Evolutionary conservation across 2,113 vertebrate species (phyloP), one percentile per base, ranked within the genome.

Genomic region (Alexandromys fortis): DNA sequence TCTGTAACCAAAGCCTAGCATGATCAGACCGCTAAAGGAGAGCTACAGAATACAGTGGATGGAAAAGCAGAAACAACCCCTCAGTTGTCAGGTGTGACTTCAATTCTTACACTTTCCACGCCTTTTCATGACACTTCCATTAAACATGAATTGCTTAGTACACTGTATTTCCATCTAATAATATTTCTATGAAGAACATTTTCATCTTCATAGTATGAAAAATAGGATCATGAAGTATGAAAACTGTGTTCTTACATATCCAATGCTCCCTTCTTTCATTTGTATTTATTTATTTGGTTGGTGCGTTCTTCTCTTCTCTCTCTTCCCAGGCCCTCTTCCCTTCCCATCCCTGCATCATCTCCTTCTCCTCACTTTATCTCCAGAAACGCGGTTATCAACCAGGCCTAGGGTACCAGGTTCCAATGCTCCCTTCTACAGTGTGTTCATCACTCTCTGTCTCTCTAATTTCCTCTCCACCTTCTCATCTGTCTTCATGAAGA

Each of bases 401-500:
- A 72, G 70, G 35, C 70, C 21, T 38, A 19, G 35, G 8, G 9
- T 72, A 72, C 3, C 70, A 72, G 19, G 8, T 72, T 14, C 30
- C 73, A 73, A 14, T 89, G 55, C 10, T 58, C 45, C 88, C 21
- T 30, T 87, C 83, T 78, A 42, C 22, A 93, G 38, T 63, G 91
- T 76, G 16, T 10, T 78, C 35, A 63, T 91, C 30, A 28, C 45
- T 91, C 86, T 89, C 81, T 35, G 63, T 26, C n/a, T 88, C 73
- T 68, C 13, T 85, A 89, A 83, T 67, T 94, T 94, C 70, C 87
- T 92, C 38, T 79, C 65, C 26, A 87, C 13, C 72, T 91, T 95
- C 83, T 90, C 58, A 70, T 94, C 73, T 90, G 16, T 95, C 68
- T 91, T 94, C 70, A 83, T 95, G 89, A 82, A 86, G 47, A 7